These are phyloP conservation scores for Acridotheres tristis DNA, from an alignment of 2,797 vertebrate genomes.

Conservation along the genomic window DNA sequence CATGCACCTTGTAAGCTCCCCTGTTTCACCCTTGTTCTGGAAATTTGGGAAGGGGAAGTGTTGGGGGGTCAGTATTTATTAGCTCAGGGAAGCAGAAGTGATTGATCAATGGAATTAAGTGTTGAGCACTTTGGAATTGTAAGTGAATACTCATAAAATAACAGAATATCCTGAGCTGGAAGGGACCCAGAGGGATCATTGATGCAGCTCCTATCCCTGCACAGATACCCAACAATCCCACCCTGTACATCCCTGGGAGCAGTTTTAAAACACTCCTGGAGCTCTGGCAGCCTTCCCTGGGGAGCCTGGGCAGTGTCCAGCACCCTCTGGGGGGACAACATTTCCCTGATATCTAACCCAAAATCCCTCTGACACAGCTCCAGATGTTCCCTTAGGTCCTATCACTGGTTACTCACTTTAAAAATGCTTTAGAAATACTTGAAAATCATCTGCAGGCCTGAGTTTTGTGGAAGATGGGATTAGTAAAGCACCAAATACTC, in stretches of 20 bases:
- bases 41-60: neutral
- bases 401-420: neutral
- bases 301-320: neutral
- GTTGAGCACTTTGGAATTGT: neutral
- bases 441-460: neutral
- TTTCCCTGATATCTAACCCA: neutral
- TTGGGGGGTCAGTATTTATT: neutral
- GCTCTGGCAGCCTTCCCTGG: neutral
- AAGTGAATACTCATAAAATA: neutral
- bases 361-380: neutral
- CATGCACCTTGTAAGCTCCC: neutral
- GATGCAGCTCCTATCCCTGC: neutral
- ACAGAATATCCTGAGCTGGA: neutral
- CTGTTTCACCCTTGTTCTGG: neutral
- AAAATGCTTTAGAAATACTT: neutral
- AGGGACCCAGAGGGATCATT: neutral
- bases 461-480: neutral
- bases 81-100: neutral
- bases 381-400: neutral
- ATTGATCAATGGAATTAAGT: neutral
- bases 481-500: neutral
- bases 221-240: neutral
- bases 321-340: neutral
- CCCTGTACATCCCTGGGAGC: neutral
- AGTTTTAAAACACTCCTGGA: rapidly evolving